Evolutionary conservation across 2,888 invertebrate genomes (phyloP), one percentile per base, ranked within the genome.

Genomic region (Cactoblastis cactorum): DNA sequence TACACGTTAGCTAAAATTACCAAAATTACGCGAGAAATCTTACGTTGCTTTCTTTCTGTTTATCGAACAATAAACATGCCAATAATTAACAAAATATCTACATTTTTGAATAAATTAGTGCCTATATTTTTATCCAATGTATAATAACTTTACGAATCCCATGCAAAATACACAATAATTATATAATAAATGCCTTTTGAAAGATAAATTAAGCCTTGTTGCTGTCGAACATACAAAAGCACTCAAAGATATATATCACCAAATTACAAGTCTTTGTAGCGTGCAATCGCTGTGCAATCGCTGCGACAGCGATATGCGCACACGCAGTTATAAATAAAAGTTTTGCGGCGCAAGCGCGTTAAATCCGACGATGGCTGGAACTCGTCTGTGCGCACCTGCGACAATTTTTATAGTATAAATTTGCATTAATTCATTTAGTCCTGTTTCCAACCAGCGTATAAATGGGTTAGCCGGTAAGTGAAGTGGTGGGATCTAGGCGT

Each of bases 381-480:
- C 88, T 80, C 77, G 89, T 87, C 87, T 71, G 63, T 54, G 63
- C 72, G 85, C 89, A 89, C 89, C 89, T 89, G 89, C 88, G 87
- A 89, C 88, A 88, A 86, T 88, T 89, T 89, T 88, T 88, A 89
- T 86, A 83, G 89, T 87, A 88, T 89, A 88, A 81, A 88, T 89
- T 89, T 86, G 83, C 88, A 88, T 89, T 86, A 87, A 89, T 87
- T 87, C 86, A 87, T 87, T 87, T 87, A 82, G 81, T 83, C 83
- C 86, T 86, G 86, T 88, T 87, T 84, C 80, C 80, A 83, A 74
- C 75, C 78, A 57, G 68, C 68, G 80, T 81, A 82, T 87, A 88
- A 87, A 88, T 88, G 83, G 89, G 89, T 89, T 89, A 89, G 84
- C 84, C 82, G 89, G 88, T 86, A 82, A 88, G 77, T 85, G 82